phyloP scores from a whole-genome alignment of 2,888 invertebrate genomes.

The Drosophila quasianomalipes region DNA sequence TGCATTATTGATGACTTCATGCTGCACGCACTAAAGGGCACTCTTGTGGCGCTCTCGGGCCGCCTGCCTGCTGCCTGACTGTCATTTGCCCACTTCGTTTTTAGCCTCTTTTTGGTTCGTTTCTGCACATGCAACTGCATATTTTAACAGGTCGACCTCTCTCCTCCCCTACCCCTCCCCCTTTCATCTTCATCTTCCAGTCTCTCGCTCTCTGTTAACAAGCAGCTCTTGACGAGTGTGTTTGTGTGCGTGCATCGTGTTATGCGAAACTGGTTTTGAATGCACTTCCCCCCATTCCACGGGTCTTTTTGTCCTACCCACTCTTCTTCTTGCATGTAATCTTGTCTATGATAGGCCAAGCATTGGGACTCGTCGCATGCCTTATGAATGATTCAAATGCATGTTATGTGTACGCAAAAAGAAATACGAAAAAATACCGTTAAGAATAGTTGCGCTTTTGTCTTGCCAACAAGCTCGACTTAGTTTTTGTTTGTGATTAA shows the following conservation, averaged over 20 bases:
- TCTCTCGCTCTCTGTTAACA: slow-evolving; percentile 24
- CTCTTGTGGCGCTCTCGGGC: slow-evolving; percentile 43
- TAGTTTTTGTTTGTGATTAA: neutral
- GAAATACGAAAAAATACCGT: slow-evolving; percentile 66
- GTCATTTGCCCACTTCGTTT: slow-evolving; percentile 65
- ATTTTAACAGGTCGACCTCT: slow-evolving; percentile 65
- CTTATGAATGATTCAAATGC: slow-evolving; percentile 82
- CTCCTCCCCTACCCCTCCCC: neutral
- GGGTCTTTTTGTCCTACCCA: neutral
- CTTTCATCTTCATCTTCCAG: neutral
- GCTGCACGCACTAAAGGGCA: slow-evolving; percentile 61
- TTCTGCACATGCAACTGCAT: slow-evolving; percentile 74
- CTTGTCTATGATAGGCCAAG: slow-evolving; percentile 41
- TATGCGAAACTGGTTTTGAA: slow-evolving; percentile 69
- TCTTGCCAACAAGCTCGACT: slow-evolving; percentile 1
- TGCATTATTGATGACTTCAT: slow-evolving; percentile 71
- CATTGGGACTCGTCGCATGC: slow-evolving; percentile 76
- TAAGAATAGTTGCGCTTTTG: slow-evolving; percentile 75
- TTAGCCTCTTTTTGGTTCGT: slow-evolving; percentile 49
- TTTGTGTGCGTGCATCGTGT: slow-evolving; percentile 55
- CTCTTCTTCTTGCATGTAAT: slow-evolving; percentile 9
- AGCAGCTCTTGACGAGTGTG: slow-evolving; percentile 47
- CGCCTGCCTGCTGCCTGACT: slow-evolving; percentile 10
- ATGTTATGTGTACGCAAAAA: slow-evolving; percentile 70
- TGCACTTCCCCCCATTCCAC: slow-evolving; percentile 16